Conservation (phyloP, 2,888 invertebrate species). For the Coelopa pilipes region DNA sequence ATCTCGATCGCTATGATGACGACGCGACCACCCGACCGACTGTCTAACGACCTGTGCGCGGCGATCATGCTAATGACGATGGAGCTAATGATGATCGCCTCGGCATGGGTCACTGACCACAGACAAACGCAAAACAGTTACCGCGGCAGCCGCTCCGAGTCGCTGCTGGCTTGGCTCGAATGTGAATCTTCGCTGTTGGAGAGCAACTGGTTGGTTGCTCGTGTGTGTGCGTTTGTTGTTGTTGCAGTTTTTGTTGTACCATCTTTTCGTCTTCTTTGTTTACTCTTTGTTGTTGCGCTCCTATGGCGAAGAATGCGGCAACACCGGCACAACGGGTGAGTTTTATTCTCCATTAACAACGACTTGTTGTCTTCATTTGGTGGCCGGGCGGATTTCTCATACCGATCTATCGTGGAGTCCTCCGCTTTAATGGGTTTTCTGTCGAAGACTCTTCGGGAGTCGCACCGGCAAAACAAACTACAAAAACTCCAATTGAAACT, state of each 20-base stretch:
- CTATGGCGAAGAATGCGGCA: no score
- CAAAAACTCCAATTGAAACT: no score
- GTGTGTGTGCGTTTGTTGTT: background rate
- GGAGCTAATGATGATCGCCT: background rate
- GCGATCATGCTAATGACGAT: background rate
- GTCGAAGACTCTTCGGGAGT: no score
- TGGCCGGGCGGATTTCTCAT: no score
- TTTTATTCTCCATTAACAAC: no score
- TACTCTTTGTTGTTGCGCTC: no score
- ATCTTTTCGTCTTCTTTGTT: background rate
- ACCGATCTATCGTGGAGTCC: no score
- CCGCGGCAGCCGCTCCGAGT: constrained; percentile 1
- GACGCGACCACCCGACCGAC: background rate
- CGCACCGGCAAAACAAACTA: no score
- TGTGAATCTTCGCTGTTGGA: background rate
- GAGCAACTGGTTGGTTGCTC: background rate
- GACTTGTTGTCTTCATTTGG: no score
- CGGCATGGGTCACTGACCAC: constrained; percentile 28
- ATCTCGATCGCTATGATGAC: no score
- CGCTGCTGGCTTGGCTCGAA: constrained; percentile 3
- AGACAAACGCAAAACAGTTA: constrained; percentile 32
- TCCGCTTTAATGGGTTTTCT: no score
- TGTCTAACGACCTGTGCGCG: background rate
- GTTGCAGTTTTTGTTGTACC: background rate
- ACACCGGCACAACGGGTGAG: no score